Evolutionary conservation across 2,113 vertebrate genomes (phyloP).

Genomic region (Limnothrissa miodon): DNA sequence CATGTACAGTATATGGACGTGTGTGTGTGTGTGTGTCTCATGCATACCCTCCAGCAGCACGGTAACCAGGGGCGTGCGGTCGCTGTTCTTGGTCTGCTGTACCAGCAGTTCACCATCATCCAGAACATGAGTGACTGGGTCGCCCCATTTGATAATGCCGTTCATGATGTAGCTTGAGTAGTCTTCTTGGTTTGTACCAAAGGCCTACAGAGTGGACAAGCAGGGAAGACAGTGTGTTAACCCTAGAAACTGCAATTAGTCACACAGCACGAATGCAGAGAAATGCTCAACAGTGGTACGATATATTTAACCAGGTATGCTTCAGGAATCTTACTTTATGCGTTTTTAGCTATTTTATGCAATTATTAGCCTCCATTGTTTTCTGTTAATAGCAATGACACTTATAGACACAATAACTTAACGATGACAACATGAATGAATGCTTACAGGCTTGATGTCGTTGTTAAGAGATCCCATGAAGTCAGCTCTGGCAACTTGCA

Average conservation of each 20-base stretch:
- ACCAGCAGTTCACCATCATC: slow-evolving; percentile 96
- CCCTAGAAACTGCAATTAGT: neutral
- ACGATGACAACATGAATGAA: neutral
- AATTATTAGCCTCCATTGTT: too few relatives aligned
- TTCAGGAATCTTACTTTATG: neutral
- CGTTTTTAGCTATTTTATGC: too few relatives aligned
- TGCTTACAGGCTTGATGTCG: slow-evolving; percentile 93
- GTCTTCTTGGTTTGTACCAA: slow-evolving; percentile 98
- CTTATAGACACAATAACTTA: too few relatives aligned
- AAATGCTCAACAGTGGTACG: too few relatives aligned
- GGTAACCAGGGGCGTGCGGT: slow-evolving; percentile 95
- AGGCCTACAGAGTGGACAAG: slow-evolving; percentile 75
- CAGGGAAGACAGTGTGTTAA: neutral
- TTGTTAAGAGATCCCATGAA: slow-evolving; percentile 94
- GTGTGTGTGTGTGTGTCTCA: neutral
- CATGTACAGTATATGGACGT: neutral
- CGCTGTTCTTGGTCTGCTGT: slow-evolving; percentile 96
- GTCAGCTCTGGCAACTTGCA: slow-evolving; percentile 86
- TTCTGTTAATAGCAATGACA: too few relatives aligned
- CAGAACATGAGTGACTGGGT: slow-evolving; percentile 88
- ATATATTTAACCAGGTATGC: neutral
- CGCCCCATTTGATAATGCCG: slow-evolving; percentile 97
- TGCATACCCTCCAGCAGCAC: slow-evolving; percentile 65
- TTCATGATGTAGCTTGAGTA: slow-evolving; percentile 98
- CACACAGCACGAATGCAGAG: too few relatives aligned